A percentile compares a stretch with the other conserved stretches of the same genome.
phyloP scores from a whole-genome alignment of 2,113 vertebrate species.

The Crocuta crocuta region DNA sequence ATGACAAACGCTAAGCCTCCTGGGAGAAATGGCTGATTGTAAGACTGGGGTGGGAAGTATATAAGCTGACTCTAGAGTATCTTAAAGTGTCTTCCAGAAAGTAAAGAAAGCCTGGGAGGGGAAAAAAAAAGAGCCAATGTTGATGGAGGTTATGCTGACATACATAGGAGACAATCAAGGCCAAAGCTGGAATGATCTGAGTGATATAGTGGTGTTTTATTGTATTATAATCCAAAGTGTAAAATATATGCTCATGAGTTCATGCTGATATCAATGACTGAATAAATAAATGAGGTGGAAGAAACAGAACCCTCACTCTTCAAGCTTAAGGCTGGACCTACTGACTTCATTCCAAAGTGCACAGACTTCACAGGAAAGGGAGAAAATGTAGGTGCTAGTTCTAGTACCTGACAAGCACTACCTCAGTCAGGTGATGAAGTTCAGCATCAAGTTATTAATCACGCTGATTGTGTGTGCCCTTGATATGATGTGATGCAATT shows the following conservation, averaged over 20 bases:
- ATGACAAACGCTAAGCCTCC: background rate
- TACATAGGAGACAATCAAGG: background rate
- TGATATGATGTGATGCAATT: background rate
- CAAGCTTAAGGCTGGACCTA: background rate
- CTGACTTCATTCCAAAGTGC: background rate
- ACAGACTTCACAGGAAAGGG: background rate
- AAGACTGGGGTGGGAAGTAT: background rate
- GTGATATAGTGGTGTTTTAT: background rate
- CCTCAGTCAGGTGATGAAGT: background rate
- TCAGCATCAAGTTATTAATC: background rate
- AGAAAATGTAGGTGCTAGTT: background rate
- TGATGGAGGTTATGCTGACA: background rate
- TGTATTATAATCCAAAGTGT: background rate
- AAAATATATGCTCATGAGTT: background rate
- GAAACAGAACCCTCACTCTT: background rate
- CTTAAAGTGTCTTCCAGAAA: background rate
- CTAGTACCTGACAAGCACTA: no score
- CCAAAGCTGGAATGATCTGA: background rate
- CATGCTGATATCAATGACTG: background rate
- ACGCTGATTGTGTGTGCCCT: background rate
- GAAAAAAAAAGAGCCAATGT: fast-evolving
- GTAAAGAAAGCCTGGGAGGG: background rate
- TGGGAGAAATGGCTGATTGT: background rate
- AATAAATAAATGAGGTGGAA: background rate
- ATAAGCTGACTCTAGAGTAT: background rate